A percentile compares a stretch with the other conserved stretches of the same genome.
These are phyloP conservation scores for Polypterus senegalus DNA, from an alignment of 2,113 vertebrate genomes.

Conservation along the genomic window DNA sequence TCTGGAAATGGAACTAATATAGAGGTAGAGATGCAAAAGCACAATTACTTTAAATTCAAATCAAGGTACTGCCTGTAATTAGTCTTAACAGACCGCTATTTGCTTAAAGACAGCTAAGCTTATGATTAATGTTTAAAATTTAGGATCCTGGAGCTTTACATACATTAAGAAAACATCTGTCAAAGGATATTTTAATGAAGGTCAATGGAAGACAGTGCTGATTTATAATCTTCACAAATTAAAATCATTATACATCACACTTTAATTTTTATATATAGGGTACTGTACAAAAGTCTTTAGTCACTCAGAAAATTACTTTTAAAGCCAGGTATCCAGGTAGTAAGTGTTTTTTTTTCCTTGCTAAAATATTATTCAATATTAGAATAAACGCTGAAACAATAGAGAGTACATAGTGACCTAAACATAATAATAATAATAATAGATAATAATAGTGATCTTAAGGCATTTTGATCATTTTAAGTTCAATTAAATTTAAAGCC, in stretches of 20 bases:
- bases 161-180: constrained; percentile 1
- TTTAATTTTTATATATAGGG: constrained; percentile 1
- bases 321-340: too few relatives aligned
- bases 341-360: too few relatives aligned
- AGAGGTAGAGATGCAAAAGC: too few relatives aligned
- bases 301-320: not conserved
- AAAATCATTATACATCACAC: not conserved
- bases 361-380: not conserved
- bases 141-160: constrained; percentile 1
- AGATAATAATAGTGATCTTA: too few relatives aligned
- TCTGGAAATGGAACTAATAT: too few relatives aligned
- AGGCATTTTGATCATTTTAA: too few relatives aligned
- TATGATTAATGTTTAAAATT: not conserved
- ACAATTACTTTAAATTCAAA: too few relatives aligned
- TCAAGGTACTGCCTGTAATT: not conserved
- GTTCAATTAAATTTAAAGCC: too few relatives aligned
- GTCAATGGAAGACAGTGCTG: not conserved
- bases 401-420: constrained; percentile 1
- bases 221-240: constrained; percentile 4
- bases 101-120: constrained; percentile 3
- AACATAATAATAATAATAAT: too few relatives aligned
- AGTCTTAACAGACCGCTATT: not conserved
- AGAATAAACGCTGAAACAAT: constrained; percentile 1
- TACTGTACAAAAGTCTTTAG: constrained; percentile 3
- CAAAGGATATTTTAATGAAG: not conserved